Evolutionary conservation across 2,888 invertebrate genomes (phyloP).

Genomic region (Xestia sexstrigata): DNA sequence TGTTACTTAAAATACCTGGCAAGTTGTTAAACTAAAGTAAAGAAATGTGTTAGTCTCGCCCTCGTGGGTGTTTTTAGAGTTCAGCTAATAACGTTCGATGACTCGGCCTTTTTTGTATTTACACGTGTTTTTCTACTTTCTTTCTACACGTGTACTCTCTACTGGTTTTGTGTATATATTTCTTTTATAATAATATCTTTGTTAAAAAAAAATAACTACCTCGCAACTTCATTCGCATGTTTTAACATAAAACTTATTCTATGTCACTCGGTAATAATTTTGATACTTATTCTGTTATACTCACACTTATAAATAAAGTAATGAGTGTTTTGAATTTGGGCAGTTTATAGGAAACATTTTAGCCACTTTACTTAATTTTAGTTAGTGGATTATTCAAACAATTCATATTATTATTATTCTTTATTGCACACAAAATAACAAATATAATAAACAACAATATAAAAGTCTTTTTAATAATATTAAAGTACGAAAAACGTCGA

Average conservation of each 20-base stretch:
- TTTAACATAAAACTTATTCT: too few species aligned
- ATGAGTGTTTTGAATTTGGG: not conserved
- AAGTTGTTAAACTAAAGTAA: constrained; percentile 11
- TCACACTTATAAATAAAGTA: not conserved
- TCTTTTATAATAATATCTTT: not conserved
- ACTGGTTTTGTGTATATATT: not conserved
- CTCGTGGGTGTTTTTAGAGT: not conserved
- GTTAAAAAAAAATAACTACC: not conserved
- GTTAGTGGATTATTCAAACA: constrained; percentile 10
- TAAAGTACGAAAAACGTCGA: not conserved
- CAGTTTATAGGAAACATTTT: not conserved
- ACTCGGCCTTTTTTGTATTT: constrained; percentile 9
- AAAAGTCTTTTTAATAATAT: not conserved
- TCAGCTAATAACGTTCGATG: constrained; percentile 30
- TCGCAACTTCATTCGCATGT: too few species aligned
- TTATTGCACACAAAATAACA: too few species aligned
- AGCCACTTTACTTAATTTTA: not conserved
- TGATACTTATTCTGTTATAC: not conserved
- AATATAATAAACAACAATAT: too few species aligned
- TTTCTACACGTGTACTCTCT: not conserved
- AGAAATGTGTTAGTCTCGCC: not conserved
- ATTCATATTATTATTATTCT: too few species aligned
- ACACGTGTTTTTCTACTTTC: not conserved
- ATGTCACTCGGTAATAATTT: too few species aligned
- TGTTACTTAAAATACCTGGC: not conserved